Evolutionary conservation across 2,113 vertebrate genomes (phyloP), one percentile per base, ranked within the genome.

Genomic region (Neodontobutis hainanensis): DNA sequence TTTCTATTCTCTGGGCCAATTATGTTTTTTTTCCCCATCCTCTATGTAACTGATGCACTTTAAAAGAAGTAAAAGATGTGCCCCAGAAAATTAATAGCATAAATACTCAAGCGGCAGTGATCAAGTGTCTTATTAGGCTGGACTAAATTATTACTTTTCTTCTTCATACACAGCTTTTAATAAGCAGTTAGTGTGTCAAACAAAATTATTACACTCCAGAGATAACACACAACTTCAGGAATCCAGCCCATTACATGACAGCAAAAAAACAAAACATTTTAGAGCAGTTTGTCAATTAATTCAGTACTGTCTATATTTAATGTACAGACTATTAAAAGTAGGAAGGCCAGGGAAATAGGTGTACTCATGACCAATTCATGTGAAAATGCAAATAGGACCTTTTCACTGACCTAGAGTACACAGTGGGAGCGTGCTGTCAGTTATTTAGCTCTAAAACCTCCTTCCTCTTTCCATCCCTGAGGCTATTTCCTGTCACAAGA

Each of bases 1-100:
- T 91, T 87, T 82, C 79, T 79, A 87, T 91, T 90, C 87, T 87
- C 73, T 52, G 65, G 83, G 74, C 79, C 82, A 88, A 90, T 92
- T 90, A 89, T 80, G 61, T 62, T 12, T 27, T 78, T 87, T 81
- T 84, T 84, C 19, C 19, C 19, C 43, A 55, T 68, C 78, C 86
- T 86, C 85, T 79, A 89, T 84, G 68, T 88, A 80, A 77, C 72
- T 61, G 60, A 63, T 48, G 58, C 63, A 50, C 70, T 83, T 79
- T 78, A 73, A 71, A 78, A 56, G 61, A 27, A 81, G 78, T 19
- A 46, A 63, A 89, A 87, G 87, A 63, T 74, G 68, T 63, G 77
- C 65, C 77, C 55, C 3, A 64, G 36, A 82, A 84, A 90, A 91
- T 91, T 83, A 87, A 90, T 75, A 77, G 81, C 80, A 77, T 83